A percentile compares a stretch with the other conserved stretches of the same genome.
phyloP scores from a whole-genome alignment of 2,888 invertebrate genomes.

The Lordiphosa fenestrarum region DNA sequence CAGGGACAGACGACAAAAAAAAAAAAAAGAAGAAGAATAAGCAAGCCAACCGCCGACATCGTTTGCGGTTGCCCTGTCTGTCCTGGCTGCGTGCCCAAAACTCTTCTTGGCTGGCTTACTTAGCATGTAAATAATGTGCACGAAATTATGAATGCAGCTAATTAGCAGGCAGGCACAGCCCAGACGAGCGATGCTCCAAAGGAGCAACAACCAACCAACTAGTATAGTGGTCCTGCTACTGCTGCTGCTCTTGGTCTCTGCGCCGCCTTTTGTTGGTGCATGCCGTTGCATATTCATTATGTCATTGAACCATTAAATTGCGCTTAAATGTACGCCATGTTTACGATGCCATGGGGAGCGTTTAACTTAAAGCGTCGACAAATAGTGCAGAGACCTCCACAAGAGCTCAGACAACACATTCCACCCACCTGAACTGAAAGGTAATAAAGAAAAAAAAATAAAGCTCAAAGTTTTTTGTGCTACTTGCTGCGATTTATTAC shows the following conservation, averaged over 20 bases:
- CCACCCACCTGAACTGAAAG: conserved; percentile 15
- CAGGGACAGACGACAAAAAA: conserved; percentile 33
- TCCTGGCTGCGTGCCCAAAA: conserved; percentile 6
- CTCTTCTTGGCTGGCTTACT: conserved; percentile 44
- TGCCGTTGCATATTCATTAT: conserved; percentile 74
- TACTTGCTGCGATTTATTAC: conserved; percentile 65
- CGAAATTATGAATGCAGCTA: conserved; percentile 75
- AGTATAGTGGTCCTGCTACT: background rate
- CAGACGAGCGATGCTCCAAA: conserved; percentile 7
- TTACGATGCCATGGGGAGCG: conserved; percentile 64
- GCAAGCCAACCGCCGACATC: conserved; percentile 20
- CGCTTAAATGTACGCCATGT: conserved; percentile 62
- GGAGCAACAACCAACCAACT: conserved; percentile 14
- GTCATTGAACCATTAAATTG: conserved; percentile 77
- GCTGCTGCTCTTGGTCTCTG: conserved; percentile 19
- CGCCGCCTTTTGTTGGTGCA: conserved; percentile 23
- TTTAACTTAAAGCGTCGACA: conserved; percentile 70
- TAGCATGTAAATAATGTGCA: conserved; percentile 73
- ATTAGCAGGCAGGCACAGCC: conserved; percentile 48
- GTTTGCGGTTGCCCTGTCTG: conserved; percentile 28
- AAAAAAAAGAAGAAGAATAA: background rate
- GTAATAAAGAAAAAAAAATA: conserved; percentile 17
- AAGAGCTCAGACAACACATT: conserved; percentile 2
- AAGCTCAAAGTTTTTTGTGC: conserved; percentile 41
- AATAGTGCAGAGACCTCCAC: conserved; percentile 47